Percentiles rank a stretch among this genome's conserved stretches.
These are phyloP conservation scores for Struthio camelus DNA, from an alignment of 2,113 vertebrate genomes.

Conservation along the genomic window DNA sequence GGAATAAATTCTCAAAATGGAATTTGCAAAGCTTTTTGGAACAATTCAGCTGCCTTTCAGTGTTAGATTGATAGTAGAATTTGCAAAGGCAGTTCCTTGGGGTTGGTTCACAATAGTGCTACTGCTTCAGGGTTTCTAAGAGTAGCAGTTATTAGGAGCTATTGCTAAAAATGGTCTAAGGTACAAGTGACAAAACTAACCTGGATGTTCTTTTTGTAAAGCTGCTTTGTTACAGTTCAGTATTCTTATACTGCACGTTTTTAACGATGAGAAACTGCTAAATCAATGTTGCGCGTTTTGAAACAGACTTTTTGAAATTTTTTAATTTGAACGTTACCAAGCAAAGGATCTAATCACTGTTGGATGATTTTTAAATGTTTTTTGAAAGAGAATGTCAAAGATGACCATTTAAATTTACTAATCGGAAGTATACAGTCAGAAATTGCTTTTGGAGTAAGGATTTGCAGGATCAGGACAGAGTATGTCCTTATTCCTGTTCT, in stretches of 20 bases:
- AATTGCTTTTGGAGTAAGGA: background rate
- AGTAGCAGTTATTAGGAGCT: slow-evolving; percentile 31
- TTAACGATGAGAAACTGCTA: background rate
- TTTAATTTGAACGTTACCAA: slow-evolving; percentile 28
- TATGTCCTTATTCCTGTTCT: background rate
- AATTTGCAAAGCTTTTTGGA: slow-evolving; percentile 51
- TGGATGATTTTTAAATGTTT: slow-evolving; percentile 39
- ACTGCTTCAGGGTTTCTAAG: slow-evolving; percentile 40
- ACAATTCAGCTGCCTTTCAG: background rate
- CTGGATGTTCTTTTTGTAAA: background rate
- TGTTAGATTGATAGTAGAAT: slow-evolving; percentile 40
- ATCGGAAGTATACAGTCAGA: background rate
- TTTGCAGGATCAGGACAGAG: background rate
- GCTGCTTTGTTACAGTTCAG: background rate
- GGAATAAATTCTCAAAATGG: slow-evolving; percentile 36
- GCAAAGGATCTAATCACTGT: slow-evolving; percentile 30
- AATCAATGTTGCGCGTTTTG: background rate
- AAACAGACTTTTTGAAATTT: slow-evolving; percentile 22
- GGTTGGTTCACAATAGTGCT: slow-evolving; percentile 14
- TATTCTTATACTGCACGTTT: background rate
- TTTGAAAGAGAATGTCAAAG: slow-evolving; percentile 18
- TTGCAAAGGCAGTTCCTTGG: slow-evolving; percentile 22
- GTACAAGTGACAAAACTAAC: background rate
- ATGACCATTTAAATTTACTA: slow-evolving; percentile 34
- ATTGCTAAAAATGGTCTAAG: slow-evolving; percentile 20